Evolutionary conservation across 2,797 vertebrate species (phyloP), one percentile per base, ranked within the genome.

Genomic region (Lutjanus campechanus): DNA sequence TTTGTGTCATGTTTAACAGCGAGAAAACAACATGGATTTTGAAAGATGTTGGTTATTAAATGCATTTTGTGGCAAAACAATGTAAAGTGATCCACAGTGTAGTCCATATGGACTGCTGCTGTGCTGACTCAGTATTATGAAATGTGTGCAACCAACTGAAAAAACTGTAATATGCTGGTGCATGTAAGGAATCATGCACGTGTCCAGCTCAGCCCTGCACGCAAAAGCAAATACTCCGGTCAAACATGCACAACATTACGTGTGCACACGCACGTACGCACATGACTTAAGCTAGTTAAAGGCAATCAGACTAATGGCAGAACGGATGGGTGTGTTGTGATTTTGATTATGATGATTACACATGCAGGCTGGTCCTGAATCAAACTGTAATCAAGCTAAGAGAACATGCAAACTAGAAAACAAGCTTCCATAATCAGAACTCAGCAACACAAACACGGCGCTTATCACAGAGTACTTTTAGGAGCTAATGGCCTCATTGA

Each of bases 271-370:
- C 71, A 16, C 36, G 13, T 29, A 9, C 41, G 50, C 62, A 51
- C 19, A 2, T 0, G 47, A 61, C 44, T 58, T 60, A 7, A 61
- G 73, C 70, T 51, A 44, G 69, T 88, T 78, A 50, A 56, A 78
- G 69, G 87, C 73, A 92, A 91, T 92, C 88, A 91, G 89, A 47
- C 63, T 86, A 85, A 89, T 90, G 84, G 60, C 81, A 69, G 73
- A 75, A 79, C 78, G 88, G 88, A 89, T 91, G 90, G 87, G 86
- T 83, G 89, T 88, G 87, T 80, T 85, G 64, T 76, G 82, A 81
- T 82, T 88, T 53, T 89, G 86, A 88, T 87, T 82, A 81, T 78
- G 73, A 76, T 93, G 86, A 92, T 92, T 91, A 87, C 72, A 77
- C 75, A 56, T 51, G 71, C 67, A 51, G 64, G 51, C 81, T 78